Base-by-base conservation (phyloP, 2,888 invertebrate species). In the Platypus cylindrus region DNA sequence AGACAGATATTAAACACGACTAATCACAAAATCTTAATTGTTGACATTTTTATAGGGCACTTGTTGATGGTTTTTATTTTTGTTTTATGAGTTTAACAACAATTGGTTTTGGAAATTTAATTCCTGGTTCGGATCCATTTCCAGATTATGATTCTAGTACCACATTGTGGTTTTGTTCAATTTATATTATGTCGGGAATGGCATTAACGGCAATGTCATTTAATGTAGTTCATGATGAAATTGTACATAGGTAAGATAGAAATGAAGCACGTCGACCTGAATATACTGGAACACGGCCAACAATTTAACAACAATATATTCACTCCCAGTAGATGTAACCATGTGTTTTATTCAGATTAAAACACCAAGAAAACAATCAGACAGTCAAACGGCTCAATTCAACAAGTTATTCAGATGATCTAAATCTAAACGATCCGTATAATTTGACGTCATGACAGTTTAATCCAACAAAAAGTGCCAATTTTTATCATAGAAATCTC, bases 21-120 rank as follows among this genome's bases (percentile, higher is more conserved):
- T 20, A 9, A 20, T 20, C 5, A 7, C 5, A 20, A 9, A 20
- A 9, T 20, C 9, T 20, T 20, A 5, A 20, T 20, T 9, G 20
- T 7, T 9, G 9, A 7, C 5, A n/a, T n/a, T n/a, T n/a, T n/a
- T n/a, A 20, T 13, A 42, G 42, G 42, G 73, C 77, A 49, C 73
- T 86, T 41, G 66, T 95, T 48, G 91, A 93, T 57, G 86, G 87
- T 43, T 77, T 89, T 53, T 94, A 86, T 64, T 94, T 93, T 64
- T 93, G 91, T 64, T 94, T 94, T 63, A 91, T 93, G 79, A 85
- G 89, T 47, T 70, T 93, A 54, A 89, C 85, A 52, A 90, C 90
- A 11, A 89, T 87, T 53, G 91, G 91, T 1, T 89, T 89, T 48
- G 87, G 86, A 40, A 85, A 85, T 55, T 74, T 86, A 64, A 71